A percentile compares a stretch with the other conserved stretches of the same genome.
phyloP scores from a whole-genome alignment of 2,113 vertebrate genomes.

The Neomonachus schauinslandi region DNA sequence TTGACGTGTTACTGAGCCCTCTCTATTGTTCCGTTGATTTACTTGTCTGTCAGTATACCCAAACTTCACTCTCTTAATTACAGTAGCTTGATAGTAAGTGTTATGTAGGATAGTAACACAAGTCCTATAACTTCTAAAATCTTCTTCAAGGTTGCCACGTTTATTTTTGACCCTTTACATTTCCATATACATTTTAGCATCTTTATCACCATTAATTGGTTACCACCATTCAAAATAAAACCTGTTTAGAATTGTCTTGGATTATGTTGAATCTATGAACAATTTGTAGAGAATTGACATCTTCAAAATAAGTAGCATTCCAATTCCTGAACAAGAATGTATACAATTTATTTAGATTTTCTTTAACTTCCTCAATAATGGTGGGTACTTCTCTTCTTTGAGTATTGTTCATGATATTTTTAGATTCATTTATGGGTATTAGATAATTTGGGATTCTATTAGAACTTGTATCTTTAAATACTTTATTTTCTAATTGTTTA shows the following conservation, averaged over 20 bases:
- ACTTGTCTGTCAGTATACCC: background rate
- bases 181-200: background rate
- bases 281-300: background rate
- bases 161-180: background rate
- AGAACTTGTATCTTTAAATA: background rate
- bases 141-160: background rate
- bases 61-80: background rate
- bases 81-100: background rate
- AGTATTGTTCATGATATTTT: background rate
- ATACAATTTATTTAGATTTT: background rate
- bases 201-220: background rate
- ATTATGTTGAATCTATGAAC: background rate
- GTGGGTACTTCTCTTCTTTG: background rate
- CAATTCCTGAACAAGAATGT: background rate
- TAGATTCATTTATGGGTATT: background rate
- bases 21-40: background rate
- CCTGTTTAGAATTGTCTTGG: background rate
- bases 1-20: background rate
- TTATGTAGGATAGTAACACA: background rate
- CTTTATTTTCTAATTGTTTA: conserved; percentile 2
- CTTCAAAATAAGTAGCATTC: background rate
- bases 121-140: background rate
- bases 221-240: background rate
- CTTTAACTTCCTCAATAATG: background rate
- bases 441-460: background rate